Percentiles rank a stretch among this genome's conserved stretches.
Evolutionary conservation across 2,113 vertebrate species (phyloP).

Genomic region (Acanthisitta chloris): DNA sequence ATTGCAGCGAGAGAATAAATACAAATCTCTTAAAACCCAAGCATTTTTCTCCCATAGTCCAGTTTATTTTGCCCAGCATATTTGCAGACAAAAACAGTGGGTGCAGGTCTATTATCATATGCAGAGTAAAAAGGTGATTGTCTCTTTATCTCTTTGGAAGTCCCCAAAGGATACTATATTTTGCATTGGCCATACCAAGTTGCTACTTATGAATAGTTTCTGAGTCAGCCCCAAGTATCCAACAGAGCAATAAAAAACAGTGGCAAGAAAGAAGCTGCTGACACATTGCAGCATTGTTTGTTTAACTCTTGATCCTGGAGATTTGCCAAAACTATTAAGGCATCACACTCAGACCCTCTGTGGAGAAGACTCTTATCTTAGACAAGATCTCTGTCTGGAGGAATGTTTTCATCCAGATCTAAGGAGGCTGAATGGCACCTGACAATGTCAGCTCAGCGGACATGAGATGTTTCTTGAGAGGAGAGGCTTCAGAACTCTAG

Average conservation of each 20-base stretch:
- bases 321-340: neutral
- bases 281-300: neutral
- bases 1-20: neutral
- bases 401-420: neutral
- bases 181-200: neutral
- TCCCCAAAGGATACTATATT: neutral
- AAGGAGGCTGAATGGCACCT: neutral
- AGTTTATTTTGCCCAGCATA: neutral
- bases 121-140: neutral
- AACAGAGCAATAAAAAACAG: neutral
- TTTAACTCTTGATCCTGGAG: neutral
- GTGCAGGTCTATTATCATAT: neutral
- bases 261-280: neutral
- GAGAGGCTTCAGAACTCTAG: neutral
- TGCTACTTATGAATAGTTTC: neutral
- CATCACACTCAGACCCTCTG: neutral
- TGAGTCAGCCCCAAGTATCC: neutral
- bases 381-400: neutral
- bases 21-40: neutral
- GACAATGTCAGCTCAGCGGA: neutral
- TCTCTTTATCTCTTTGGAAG: neutral
- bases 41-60: neutral
- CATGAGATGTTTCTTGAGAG: neutral
- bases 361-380: neutral
- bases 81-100: neutral